Conservation (phyloP, 2,113 vertebrate species). For the Leptosomus discolor region DNA sequence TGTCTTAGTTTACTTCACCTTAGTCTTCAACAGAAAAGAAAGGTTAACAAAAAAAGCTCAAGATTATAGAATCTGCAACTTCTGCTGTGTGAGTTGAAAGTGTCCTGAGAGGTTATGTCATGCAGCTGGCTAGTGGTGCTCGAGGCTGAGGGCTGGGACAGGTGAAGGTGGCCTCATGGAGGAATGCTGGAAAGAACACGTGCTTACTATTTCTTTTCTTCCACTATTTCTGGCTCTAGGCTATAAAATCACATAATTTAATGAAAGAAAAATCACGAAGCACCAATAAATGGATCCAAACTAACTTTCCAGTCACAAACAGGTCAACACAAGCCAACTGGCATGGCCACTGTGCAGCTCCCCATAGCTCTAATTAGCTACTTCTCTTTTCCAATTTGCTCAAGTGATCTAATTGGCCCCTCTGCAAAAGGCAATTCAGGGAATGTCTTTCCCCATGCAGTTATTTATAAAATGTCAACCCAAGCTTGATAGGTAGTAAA, state of each 20-base stretch:
- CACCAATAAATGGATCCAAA: neutral
- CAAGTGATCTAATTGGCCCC: neutral
- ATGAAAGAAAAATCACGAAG: neutral
- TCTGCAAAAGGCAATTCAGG: neutral
- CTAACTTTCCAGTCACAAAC: constrained; percentile 44
- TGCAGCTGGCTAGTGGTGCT: neutral
- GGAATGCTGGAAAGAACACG: neutral
- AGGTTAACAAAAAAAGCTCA: neutral
- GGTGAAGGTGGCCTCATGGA: neutral
- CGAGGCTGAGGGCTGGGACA: neutral
- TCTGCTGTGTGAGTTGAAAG: neutral
- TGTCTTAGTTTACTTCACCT: neutral
- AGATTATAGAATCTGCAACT: neutral
- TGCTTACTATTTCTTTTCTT: neutral
- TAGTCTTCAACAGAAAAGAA: neutral
- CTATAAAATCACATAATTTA: neutral
- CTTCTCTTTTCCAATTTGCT: neutral
- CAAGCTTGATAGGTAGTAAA: neutral
- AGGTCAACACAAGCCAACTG: constrained; percentile 18
- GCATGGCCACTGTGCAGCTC: neutral
- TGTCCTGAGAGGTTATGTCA: neutral
- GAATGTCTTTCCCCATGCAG: neutral
- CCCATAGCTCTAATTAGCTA: neutral
- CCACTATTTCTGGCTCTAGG: neutral
- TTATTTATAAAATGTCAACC: neutral